Base-by-base conservation (phyloP, 2,113 vertebrate genomes). In the Ctenodactylus gundi region DNA sequence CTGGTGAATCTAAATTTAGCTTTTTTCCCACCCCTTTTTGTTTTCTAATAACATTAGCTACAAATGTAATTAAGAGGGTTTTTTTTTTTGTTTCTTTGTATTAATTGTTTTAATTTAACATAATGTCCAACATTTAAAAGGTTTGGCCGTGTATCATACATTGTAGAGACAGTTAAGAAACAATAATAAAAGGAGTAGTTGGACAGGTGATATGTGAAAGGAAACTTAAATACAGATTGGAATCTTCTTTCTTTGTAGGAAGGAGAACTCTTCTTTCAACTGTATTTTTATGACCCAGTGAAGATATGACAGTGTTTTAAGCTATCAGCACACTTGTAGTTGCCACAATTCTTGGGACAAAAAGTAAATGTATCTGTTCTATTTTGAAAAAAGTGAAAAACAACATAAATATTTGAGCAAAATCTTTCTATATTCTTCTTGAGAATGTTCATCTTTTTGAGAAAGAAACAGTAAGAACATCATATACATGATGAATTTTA, bases 1-100 rank as follows among this genome's bases (percentile, higher is more conserved):
- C 15, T 76, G n/a, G 85, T 97, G 94, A 96, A 96, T 97, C 97
- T 96, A 95, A 88, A 95, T 60, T 95, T 95, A 90, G 95, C 51
- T 36, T 31, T 93, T 94, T 77, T 93, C 92, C 46, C 73, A 95
- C 68, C 82, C 5, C 67, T 53, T 57, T 73, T 31, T 86, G 27
- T 86, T 62, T 70, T n/a, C n/a, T n/a, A 46, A 75, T 87, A 58
- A 88, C 39, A 82, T 8, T 88, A 34, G 14, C 39, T 65, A 83
- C 27, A 67, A 20, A 75, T 83, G 51, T 64, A 8, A 51, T 27
- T 95, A n/a, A n/a, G 44, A 81, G 51, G 6, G 20, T 39, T 51
- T 55, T 41, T 92, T 17, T 27, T 25, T 75, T 25, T 31, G 53
- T 8, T 68, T 39, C 9, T 68, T 68, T 5, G 57, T 46, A 6